Conservation (phyloP, 2,888 invertebrate genomes). For the Drosophila anomalipes region DNA sequence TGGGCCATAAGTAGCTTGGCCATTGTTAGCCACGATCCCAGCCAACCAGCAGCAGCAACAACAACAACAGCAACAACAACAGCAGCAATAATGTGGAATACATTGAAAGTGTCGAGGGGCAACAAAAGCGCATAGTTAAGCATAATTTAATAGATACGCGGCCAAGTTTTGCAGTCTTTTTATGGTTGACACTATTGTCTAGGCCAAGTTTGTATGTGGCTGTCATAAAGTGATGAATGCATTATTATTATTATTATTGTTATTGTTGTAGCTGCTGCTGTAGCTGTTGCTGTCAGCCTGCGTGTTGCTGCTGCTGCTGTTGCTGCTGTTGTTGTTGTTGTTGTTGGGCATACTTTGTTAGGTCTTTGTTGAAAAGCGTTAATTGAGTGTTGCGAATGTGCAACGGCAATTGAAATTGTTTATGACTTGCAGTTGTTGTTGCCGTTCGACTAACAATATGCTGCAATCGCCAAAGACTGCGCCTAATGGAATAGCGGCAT, state of each 20-base stretch:
- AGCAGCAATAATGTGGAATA: conserved; percentile 28
- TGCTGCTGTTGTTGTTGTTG: conserved; percentile 23
- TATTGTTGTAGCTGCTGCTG: conserved; percentile 39
- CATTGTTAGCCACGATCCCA: conserved; percentile 54
- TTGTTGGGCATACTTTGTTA: conserved; percentile 59
- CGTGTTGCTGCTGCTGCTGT: conserved; percentile 5
- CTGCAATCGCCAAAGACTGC: conserved; percentile 57
- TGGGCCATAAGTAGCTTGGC: conserved; percentile 61
- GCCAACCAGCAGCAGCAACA: conserved; percentile 11
- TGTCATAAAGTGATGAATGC: conserved; percentile 80
- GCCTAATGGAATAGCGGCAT: conserved; percentile 55
- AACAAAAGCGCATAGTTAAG: conserved; percentile 79
- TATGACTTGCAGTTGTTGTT: conserved; percentile 76
- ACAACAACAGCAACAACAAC: conserved; percentile 31
- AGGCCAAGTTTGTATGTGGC: conserved; percentile 75
- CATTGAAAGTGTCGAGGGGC: conserved; percentile 40
- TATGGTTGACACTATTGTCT: conserved; percentile 80
- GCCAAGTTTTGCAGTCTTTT: conserved; percentile 60
- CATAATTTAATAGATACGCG: conserved; percentile 79
- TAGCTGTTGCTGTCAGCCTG: background rate
- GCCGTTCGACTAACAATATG: conserved; percentile 58
- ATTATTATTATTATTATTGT: conserved; percentile 72
- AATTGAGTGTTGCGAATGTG: conserved; percentile 81
- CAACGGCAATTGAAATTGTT: conserved; percentile 79
- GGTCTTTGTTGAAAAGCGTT: conserved; percentile 77